phyloP scores from a whole-genome alignment of 2,797 vertebrate genomes.

The Lepilemur ruficaudatus region DNA sequence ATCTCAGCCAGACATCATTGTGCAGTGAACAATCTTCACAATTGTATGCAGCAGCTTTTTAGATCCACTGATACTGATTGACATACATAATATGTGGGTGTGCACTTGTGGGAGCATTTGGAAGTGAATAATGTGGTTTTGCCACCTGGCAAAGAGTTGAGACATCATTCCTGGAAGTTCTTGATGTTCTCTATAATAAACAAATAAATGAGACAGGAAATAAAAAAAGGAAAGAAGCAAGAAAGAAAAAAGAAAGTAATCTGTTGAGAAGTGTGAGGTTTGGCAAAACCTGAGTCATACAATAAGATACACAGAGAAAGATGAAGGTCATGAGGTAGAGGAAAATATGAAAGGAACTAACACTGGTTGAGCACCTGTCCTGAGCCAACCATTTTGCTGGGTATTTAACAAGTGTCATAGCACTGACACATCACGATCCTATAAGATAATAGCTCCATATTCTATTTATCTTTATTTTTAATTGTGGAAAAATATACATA shows the following conservation, averaged over 20 bases:
- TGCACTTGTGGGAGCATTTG: background rate
- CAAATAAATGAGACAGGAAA: background rate
- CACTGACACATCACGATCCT: background rate
- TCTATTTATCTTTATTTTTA: background rate
- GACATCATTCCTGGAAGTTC: background rate
- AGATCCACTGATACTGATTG: background rate
- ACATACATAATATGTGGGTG: background rate
- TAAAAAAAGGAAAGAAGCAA: background rate
- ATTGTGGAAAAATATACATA: background rate
- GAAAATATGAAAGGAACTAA: background rate
- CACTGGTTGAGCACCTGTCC: background rate
- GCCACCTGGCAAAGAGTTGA: background rate
- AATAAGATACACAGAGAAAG: background rate
- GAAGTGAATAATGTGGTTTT: constrained; percentile 3
- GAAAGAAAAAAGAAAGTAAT: background rate
- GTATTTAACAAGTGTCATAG: background rate
- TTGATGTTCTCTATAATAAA: background rate
- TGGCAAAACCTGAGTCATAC: background rate
- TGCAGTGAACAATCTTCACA: background rate
- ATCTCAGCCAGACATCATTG: background rate
- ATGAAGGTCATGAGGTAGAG: background rate
- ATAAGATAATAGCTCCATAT: background rate
- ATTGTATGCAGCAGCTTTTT: background rate
- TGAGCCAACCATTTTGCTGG: background rate
- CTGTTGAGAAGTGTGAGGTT: background rate